A percentile compares a stretch with the other conserved stretches of the same genome.
These are phyloP conservation scores for Scaptomyza caliginosa DNA, from an alignment of 2,888 invertebrate genomes.

Conservation along the genomic window DNA sequence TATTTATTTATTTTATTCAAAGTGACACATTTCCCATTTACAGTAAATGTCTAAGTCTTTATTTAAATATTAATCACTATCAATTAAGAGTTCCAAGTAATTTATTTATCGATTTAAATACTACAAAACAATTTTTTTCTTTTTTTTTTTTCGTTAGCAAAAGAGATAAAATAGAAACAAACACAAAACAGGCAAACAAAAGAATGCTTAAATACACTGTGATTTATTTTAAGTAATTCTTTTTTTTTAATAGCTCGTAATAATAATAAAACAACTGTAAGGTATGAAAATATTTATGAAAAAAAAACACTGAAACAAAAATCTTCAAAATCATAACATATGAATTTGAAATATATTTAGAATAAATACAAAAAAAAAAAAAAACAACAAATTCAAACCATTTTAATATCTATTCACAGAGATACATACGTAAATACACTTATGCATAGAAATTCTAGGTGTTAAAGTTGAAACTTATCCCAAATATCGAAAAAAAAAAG, in stretches of 20 bases:
- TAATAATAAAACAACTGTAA: conserved; percentile 19
- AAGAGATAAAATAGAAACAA: background rate
- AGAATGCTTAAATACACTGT: conserved; percentile 73
- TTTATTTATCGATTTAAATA: conserved; percentile 21
- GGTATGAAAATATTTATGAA: conserved; percentile 32
- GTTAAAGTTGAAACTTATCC: background rate
- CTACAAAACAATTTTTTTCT: background rate
- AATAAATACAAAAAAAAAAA: background rate
- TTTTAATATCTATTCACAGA: background rate
- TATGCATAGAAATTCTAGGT: background rate
- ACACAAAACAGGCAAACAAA: conserved; percentile 31
- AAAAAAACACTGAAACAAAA: conserved; percentile 1
- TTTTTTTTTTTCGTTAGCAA: conserved; percentile 9
- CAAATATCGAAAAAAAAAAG: conserved; percentile 17
- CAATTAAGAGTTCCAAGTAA: background rate
- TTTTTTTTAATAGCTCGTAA: conserved; percentile 72
- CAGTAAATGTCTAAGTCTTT: conserved; percentile 18
- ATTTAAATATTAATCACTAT: background rate
- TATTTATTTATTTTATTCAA: conserved; percentile 28
- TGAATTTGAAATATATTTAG: conserved; percentile 8
- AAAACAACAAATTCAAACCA: too few relatives aligned
- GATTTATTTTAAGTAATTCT: conserved; percentile 75
- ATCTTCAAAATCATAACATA: conserved; percentile 4
- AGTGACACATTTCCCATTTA: conserved; percentile 11
- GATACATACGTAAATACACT: background rate